Evolutionary conservation across 2,113 vertebrate species (phyloP), one percentile per base, ranked within the genome.

Genomic region (Mesoclemmys tuberculata): DNA sequence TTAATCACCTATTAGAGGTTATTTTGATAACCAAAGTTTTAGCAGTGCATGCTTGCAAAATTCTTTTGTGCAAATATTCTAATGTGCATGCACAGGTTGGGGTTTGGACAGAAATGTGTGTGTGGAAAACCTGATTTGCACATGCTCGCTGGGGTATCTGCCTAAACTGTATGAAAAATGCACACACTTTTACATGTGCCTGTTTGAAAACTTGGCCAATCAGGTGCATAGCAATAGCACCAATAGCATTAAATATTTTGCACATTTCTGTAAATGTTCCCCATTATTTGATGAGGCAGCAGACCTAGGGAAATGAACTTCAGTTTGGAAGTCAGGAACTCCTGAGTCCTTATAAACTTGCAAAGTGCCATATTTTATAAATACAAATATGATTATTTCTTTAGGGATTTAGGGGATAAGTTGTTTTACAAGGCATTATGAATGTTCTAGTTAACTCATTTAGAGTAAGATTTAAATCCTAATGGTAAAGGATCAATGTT

Each of bases 71-170:
- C 61, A 64, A 29, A 64, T 64, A 64, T 29, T 64, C 31, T 64
- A 7, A 18, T 12, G 31, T 71, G n/a, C 19, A 1, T 22, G 61
- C 21, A 8, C 5, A 22, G 58, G n/a, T 41, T 5, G 12, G 31
- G 75, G 19, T 48, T 56, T 51, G 58, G 8, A 38, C 31, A 21
- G 5, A 10, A 12, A 82, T 58, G 22, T 5, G 26, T 0, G 0
- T 4, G 29, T 41, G 2, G 79, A 1, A 71, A 1, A 75, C 46
- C 4, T 35, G 85, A 16, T 31, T 24, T 19, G 48, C 24, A 44
- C 0, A 0, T 2, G 35, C 11, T 55, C 52, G 54, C 27, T 24
- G 4, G 0, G 6, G n/a, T 22, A 58, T 18, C 2, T 6, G 2
- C 41, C 0, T 1, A 38, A 38, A 78, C 68, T 4, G 48, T 18